Evolutionary conservation across 2,113 vertebrate species (phyloP).

Genomic region (Empidonax traillii): DNA sequence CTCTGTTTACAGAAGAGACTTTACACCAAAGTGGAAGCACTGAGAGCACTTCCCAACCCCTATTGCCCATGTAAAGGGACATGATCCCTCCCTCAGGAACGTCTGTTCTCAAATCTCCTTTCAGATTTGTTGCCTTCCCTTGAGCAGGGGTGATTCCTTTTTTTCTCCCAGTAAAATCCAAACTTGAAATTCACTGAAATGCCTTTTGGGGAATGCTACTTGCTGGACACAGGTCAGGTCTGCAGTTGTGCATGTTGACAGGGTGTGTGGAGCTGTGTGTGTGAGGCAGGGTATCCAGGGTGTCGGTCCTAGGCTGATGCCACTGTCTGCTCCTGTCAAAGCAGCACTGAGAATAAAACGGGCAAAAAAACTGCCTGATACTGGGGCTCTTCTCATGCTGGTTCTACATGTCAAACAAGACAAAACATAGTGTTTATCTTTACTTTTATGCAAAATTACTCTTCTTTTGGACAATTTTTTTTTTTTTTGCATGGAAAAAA

Average conservation of each 20-base stretch:
- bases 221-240: neutral
- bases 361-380: neutral
- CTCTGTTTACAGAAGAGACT: neutral
- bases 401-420: neutral
- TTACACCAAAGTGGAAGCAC: neutral
- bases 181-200: neutral
- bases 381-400: neutral
- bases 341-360: fast-evolving
- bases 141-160: neutral
- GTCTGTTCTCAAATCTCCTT: neutral
- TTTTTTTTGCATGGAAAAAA: neutral
- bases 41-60: neutral
- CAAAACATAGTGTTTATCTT: neutral
- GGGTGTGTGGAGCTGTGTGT: fast-evolving
- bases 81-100: neutral
- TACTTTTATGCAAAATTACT: neutral
- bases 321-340: neutral
- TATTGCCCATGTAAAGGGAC: neutral
- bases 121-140: neutral
- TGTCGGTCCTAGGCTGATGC: neutral
- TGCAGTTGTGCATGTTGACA: fast-evolving
- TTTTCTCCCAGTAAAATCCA: neutral
- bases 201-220: neutral
- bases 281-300: fast-evolving
- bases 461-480: neutral